Conservation (phyloP, 2,113 vertebrate genomes). For the Sinocyclocheilus grahami region DNA sequence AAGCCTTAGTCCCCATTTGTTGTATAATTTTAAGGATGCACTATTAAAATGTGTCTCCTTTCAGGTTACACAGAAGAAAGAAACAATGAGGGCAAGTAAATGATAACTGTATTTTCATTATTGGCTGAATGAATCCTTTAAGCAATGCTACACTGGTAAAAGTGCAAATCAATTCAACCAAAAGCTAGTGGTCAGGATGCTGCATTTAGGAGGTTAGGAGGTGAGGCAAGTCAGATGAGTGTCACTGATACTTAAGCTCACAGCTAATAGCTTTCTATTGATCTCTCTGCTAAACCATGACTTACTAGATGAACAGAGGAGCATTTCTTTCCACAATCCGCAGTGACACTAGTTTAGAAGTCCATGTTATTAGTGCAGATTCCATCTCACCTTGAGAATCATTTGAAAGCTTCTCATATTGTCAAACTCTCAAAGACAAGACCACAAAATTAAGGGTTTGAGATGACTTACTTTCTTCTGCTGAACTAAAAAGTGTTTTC, state of each 20-base stretch:
- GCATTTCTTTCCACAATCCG: constrained; percentile 3
- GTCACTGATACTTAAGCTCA: constrained; percentile 44
- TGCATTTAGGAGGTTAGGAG: constrained; percentile 22
- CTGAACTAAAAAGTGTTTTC: not conserved
- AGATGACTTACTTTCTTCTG: not conserved
- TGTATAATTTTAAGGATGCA: not conserved
- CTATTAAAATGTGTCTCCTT: not conserved
- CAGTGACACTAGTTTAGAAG: not conserved
- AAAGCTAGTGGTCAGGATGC: constrained; percentile 20
- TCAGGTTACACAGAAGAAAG: not conserved
- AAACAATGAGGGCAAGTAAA: not conserved
- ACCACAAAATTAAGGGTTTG: not conserved
- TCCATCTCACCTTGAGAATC: not conserved
- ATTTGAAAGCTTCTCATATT: not conserved
- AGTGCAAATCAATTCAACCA: constrained; percentile 37
- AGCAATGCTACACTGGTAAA: constrained; percentile 4
- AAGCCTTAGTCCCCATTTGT: not conserved
- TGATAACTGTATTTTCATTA: constrained; percentile 1
- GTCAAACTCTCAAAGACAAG: constrained; percentile 6
- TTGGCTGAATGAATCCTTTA: not conserved
- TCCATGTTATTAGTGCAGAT: constrained; percentile 5
- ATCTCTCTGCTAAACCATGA: constrained; percentile 42
- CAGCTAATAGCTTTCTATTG: constrained; percentile 54
- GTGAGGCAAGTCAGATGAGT: constrained; percentile 36
- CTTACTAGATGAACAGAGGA: constrained; percentile 23